Base-by-base conservation (phyloP, 1,140 invertebrate species). In the Aphelinus certus region DNA sequence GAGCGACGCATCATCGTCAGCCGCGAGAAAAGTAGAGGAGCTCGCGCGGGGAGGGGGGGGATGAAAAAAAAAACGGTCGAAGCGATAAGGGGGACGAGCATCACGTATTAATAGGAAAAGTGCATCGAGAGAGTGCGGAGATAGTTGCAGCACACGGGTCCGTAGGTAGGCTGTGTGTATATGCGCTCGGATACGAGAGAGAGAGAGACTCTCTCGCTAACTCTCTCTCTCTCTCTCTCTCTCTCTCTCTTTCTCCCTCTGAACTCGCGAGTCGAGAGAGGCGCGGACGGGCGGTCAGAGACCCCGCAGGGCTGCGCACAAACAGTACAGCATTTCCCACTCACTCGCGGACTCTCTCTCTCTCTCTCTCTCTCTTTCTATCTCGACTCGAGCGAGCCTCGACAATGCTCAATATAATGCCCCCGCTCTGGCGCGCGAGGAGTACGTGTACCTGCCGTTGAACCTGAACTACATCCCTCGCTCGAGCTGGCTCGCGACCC, bases 271-370 rank as follows among this genome's bases (percentile, higher is more conserved):
- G 85, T 86, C 86, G 87, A 26, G 26, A 87, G 86, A 87, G 85
- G 84, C 84, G 87, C 85, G 85, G 85, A 87, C 85, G 85, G 81
- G 80, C 87, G 87, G 86, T 88, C 87, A 88, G 86, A 87, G 86
- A 88, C 87, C 87, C 83, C 87, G 87, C 86, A 87, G 87, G 85
- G 85, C 85, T 83, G 86, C 77, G 84, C 83, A 78, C 83, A 87
- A 87, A 87, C 85, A 86, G 83, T 84, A 87, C 84, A 85, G 80
- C 83, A 86, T 86, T 88, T 86, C 85, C 84, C 86, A 87, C 85
- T 86, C 83, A 81, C 79, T 86, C 81, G 71, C 48, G 26, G 26
- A 26, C 26, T 26, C 26, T 26, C 26, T 26, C 26, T 78, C 79
- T 83, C 85, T 86, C 85, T 87, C 26, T 26, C 26, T 26, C 26